Conservation (phyloP, 2,797 vertebrate genomes). For the Harpagifer antarcticus region DNA sequence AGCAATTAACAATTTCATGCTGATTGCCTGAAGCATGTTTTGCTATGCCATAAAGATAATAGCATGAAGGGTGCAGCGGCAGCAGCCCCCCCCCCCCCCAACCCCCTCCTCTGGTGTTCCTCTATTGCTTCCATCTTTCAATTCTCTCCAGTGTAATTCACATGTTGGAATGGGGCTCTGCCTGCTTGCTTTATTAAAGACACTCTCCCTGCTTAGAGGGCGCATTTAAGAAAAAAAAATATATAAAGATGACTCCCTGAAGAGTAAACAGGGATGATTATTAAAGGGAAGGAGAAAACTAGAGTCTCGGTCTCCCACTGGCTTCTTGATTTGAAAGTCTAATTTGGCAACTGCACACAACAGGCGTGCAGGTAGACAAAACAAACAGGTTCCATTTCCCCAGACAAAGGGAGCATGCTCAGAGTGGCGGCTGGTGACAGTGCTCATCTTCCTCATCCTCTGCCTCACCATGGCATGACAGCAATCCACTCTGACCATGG, state of each 20-base stretch:
- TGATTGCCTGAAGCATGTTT: constrained; percentile 93
- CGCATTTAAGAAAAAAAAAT: constrained; percentile 82
- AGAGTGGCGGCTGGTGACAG: constrained; percentile 75
- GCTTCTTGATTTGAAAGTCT: constrained; percentile 89
- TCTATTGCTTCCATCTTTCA: constrained; percentile 82
- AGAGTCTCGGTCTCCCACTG: constrained; percentile 85
- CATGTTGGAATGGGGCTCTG: constrained; percentile 77
- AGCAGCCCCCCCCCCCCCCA: constrained; percentile 61
- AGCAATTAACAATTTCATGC: constrained; percentile 96
- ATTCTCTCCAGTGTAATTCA: constrained; percentile 83
- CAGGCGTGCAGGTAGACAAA: constrained; percentile 85
- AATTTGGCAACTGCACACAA: constrained; percentile 86
- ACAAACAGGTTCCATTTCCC: constrained; percentile 83
- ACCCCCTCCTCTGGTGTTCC: constrained; percentile 73
- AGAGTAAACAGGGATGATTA: constrained; percentile 90
- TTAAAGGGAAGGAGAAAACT: constrained; percentile 85
- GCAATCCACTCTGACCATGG: constrained; percentile 69
- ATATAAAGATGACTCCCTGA: constrained; percentile 86
- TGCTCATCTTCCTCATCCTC: constrained; percentile 70
- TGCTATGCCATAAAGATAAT: constrained; percentile 91
- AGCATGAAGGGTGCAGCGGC: constrained; percentile 83
- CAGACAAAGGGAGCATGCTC: constrained; percentile 79
- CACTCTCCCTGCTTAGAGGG: constrained; percentile 81
- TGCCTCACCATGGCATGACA: constrained; percentile 69
- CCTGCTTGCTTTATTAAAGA: constrained; percentile 86